Base-by-base conservation (phyloP, 1,140 invertebrate genomes). In the Teleogryllus occipitalis region DNA sequence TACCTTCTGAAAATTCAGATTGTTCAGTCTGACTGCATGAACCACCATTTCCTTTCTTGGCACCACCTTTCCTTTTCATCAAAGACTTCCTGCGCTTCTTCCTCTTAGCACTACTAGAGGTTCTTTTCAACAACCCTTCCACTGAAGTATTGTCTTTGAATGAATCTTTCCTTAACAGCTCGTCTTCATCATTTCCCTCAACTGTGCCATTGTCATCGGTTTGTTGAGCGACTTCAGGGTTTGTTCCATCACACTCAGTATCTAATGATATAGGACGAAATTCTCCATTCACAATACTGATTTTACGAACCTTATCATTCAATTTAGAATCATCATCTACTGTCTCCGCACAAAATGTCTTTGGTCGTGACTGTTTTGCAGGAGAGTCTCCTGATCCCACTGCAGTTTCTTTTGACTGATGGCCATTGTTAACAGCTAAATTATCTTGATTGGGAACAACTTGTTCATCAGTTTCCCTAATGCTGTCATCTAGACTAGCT, bases 81-180 rank as follows among this genome's bases (percentile, higher is more conserved):
- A 91, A 88, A n/a, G 91, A 90, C 88, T 93, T 93, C 83, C 92
- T 92, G 12, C 93, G 89, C 15, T 75, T 80, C 83, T 92, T 94
- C 82, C 93, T 91, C 82, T 94, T 94, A 73, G 91, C 76, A 48
- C 76, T 48, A 22, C 76, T 48, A 77, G 76, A 15, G 48, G 47
- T 77, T 8, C 46, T 15, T 12, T 77, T 77, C 47, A 54, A 0
- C 15, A 48, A 47, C 12, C 48, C 76, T 47, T 77, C 76, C 15
- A 48, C 14, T 0, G n/a, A 18, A 47, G 15, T 12, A 77, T 21
- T 77, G 7, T 77, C 76, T 22, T 77, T 77, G 18, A 39, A 39
- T 15, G 46, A 76, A 15, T 76, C 46, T 47, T 47, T 76, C n/a
- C 47, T 10, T 48, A 48, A 15, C 76, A 77, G 0, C 49, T 79